Base-by-base conservation (phyloP, 2,888 invertebrate genomes). In the Aelia acuminata region DNA sequence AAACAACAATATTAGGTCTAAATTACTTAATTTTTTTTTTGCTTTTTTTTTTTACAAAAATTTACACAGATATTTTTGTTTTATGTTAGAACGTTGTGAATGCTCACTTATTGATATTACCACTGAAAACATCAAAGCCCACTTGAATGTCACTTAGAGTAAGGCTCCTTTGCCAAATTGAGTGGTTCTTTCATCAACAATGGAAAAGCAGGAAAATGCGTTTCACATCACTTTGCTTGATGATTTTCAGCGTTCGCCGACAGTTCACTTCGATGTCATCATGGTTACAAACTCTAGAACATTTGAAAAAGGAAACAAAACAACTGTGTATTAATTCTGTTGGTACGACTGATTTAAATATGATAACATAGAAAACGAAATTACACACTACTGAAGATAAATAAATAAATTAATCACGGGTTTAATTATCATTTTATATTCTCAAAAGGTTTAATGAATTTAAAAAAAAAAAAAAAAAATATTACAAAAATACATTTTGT, bases 271-370 rank as follows among this genome's bases (percentile, higher is more conserved):
- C 95, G 98, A 98, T 95, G 98, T 98, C 98, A 98, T 98, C 98
- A 98, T 98, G 95, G 97, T 98, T 95, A 98, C 97, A 95, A 98
- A 98, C 95, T 98, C 97, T 97, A 96, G 53, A 96, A 96, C 92
- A 93, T 93, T 70, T 43, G 20, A 63, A 39, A 47, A 63, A 26
- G 39, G 43, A 87, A 39, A n/a, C 53, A 87, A 87, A 85, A 50
- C 43, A 80, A 11, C 80, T 39, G 80, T 80, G 15, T 43, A 80
- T 80, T 80, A 80, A 80, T 22, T 80, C 39, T n/a, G 11, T 80
- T n/a, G n/a, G 43, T 43, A 35, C 18, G 35, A 70, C 8, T 2
- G 20, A 70, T 70, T 7, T 1, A 35, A 70, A 18, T 70, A 70
- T 57, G 35, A 70, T 20, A n/a, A n/a, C n/a, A n/a, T n/a, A n/a